Conservation (phyloP, 2,113 vertebrate species). For the Pantherophis guttatus region DNA sequence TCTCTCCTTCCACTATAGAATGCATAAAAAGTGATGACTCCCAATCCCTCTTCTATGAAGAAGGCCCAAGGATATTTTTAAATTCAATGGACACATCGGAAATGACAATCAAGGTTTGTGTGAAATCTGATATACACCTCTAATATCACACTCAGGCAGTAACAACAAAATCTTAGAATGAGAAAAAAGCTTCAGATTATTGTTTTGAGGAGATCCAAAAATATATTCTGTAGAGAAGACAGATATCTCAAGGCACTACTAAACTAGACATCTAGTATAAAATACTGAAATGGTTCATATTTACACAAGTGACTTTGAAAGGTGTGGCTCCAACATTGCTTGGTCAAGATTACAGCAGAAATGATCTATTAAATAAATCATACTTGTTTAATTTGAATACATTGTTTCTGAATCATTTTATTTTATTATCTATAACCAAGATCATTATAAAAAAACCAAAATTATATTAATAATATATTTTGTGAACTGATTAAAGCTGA, state of each 20-base stretch:
- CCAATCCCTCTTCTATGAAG: background rate
- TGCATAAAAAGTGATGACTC: background rate
- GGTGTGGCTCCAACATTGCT: background rate
- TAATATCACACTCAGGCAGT: background rate
- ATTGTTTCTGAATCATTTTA: background rate
- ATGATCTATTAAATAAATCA: background rate
- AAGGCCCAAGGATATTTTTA: background rate
- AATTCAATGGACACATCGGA: background rate
- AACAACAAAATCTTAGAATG: background rate
- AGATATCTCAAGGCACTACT: background rate
- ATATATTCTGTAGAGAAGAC: background rate
- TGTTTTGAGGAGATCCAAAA: background rate
- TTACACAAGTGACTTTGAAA: background rate
- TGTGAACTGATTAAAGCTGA: background rate
- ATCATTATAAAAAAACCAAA: slow-evolving; percentile 9
- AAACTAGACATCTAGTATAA: background rate
- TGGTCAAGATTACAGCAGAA: background rate
- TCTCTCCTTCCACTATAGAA: background rate
- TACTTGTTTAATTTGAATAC: background rate
- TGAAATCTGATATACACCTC: background rate
- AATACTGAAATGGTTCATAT: background rate
- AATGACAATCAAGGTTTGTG: background rate
- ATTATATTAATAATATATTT: background rate
- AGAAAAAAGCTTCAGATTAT: background rate
- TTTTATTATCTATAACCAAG: background rate